Evolutionary conservation across 2,888 invertebrate species (phyloP).

Genomic region (Dyspetes luteomarginatus): DNA sequence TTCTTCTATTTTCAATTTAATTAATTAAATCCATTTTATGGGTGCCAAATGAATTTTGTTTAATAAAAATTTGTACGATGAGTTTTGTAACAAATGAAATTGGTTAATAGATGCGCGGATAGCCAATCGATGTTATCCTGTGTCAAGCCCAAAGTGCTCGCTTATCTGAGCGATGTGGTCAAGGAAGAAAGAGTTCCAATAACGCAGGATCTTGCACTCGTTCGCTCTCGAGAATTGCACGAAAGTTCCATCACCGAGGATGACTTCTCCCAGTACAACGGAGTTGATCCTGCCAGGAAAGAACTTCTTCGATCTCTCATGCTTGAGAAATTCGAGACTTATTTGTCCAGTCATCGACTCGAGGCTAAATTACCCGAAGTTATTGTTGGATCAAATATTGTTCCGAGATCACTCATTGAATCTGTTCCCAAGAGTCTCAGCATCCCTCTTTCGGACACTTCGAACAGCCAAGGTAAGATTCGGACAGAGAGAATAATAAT

Average conservation of each 20-base stretch:
- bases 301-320: constrained; percentile 84
- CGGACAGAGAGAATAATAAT: too few relatives aligned
- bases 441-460: constrained; percentile 88
- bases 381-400: constrained; percentile 82
- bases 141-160: constrained; percentile 90
- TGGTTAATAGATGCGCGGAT: constrained; percentile 76
- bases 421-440: constrained; percentile 88
- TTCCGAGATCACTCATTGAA: constrained; percentile 87
- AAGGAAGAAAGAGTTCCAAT: constrained; percentile 89
- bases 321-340: constrained; percentile 90
- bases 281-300: constrained; percentile 77
- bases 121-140: constrained; percentile 84
- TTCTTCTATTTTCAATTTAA: neutral
- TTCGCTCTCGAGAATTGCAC: constrained; percentile 85
- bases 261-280: constrained; percentile 74
- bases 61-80: neutral
- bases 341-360: constrained; percentile 90
- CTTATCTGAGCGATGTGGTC: constrained; percentile 89
- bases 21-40: neutral
- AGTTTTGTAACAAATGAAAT: constrained; percentile 12
- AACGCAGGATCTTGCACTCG: constrained; percentile 90
- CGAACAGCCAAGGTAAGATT: constrained; percentile 81
- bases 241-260: constrained; percentile 83
- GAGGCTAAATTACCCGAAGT: constrained; percentile 90
- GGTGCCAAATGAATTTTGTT: neutral